Evolutionary conservation across 2,888 invertebrate species (phyloP).

Genomic region (Trachelus stipa): DNA sequence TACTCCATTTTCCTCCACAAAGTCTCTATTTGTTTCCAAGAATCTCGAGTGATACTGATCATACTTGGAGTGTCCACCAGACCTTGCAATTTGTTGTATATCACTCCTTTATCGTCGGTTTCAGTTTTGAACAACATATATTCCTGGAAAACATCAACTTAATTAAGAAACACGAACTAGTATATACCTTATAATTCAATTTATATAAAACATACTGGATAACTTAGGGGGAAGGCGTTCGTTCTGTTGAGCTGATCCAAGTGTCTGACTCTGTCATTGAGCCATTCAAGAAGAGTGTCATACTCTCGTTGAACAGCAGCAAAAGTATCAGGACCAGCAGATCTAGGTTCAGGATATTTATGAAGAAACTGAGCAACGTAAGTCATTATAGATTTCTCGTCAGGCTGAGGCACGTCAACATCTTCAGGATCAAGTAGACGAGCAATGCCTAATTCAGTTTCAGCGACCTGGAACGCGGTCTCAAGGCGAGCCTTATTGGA

Average conservation of each 20-base stretch:
- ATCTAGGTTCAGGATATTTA: conserved; percentile 90
- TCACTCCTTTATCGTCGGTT: conserved; percentile 77
- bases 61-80: conserved; percentile 85
- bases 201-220: conserved; percentile 66
- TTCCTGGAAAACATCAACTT: conserved; percentile 69
- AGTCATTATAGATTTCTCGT: conserved; percentile 98
- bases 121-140: conserved; percentile 83
- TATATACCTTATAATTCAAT: background rate
- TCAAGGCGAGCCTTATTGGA: conserved; percentile 87
- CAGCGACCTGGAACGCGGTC: conserved; percentile 94
- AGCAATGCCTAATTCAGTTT: conserved; percentile 90
- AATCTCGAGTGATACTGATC: conserved; percentile 83
- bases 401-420: conserved; percentile 94
- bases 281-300: conserved; percentile 84
- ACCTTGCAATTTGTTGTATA: conserved; percentile 82
- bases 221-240: conserved; percentile 81
- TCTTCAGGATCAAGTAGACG: conserved; percentile 94
- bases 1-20: conserved; percentile 85
- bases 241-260: conserved; percentile 83
- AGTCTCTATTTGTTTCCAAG: conserved; percentile 85
- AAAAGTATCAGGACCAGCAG: conserved; percentile 78
- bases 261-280: conserved; percentile 81
- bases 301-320: conserved; percentile 85
- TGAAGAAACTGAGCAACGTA: conserved; percentile 98
- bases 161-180: background rate